A percentile compares a stretch with the other conserved stretches of the same genome.
Conservation (phyloP, 2,797 vertebrate species). For the Hybognathus amarus region DNA sequence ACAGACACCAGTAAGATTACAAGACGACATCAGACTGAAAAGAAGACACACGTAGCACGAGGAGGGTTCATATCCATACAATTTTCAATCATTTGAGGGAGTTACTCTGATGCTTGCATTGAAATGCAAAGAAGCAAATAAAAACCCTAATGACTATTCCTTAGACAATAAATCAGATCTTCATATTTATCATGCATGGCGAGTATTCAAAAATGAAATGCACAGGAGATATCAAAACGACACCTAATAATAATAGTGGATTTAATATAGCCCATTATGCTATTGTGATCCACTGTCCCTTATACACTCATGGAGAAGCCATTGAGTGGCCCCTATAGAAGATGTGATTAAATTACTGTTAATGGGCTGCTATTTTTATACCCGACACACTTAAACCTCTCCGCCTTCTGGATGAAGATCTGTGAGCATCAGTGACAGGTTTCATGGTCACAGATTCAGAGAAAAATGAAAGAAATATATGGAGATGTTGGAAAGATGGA, state of each 20-base stretch:
- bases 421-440: not conserved
- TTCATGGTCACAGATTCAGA: conserved; percentile 5
- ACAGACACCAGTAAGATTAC: conserved; percentile 25
- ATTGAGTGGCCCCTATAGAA: conserved; percentile 23
- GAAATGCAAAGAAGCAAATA: not conserved
- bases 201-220: conserved; percentile 20
- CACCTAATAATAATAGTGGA: conserved; percentile 18
- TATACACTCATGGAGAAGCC: not conserved
- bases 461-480: not conserved
- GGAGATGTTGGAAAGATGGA: not conserved
- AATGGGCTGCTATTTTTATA: conserved; percentile 69
- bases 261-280: conserved; percentile 31
- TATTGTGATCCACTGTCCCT: conserved; percentile 17
- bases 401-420: conserved; percentile 5
- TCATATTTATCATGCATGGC: not conserved
- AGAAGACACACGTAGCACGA: too few relatives aligned
- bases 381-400: conserved; percentile 34
- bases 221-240: conserved; percentile 37
- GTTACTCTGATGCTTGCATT: not conserved
- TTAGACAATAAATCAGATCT: not conserved
- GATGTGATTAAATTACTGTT: conserved; percentile 67
- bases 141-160: not conserved
- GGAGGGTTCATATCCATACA: too few relatives aligned
- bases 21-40: conserved; percentile 35
- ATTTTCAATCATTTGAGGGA: not conserved